Percentiles rank a stretch among this genome's conserved stretches.
Evolutionary conservation across 2,888 invertebrate species (phyloP).

Genomic region (Coremacera marginata): DNA sequence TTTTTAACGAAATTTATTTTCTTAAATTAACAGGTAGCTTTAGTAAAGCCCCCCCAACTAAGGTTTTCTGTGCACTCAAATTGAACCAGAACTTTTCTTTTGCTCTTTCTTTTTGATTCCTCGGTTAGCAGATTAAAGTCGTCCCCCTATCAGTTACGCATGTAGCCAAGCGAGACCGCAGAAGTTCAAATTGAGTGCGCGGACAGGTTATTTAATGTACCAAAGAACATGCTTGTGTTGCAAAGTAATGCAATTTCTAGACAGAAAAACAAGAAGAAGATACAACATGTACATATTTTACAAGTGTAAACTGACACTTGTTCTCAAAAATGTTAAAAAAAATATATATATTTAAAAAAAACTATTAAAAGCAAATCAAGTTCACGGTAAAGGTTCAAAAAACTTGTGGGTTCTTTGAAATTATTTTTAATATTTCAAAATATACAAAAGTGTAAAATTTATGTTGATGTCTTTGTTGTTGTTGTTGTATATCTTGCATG

Average conservation of each 20-base stretch:
- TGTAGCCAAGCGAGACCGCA: constrained; percentile 23
- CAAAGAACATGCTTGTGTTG: neutral
- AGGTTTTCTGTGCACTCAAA: neutral
- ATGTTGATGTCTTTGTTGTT: neutral
- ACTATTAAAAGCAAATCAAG: constrained; percentile 23
- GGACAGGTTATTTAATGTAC: neutral
- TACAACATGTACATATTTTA: too few relatives aligned
- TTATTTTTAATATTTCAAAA: neutral
- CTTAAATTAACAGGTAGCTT: constrained; percentile 12
- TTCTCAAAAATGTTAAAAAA: neutral
- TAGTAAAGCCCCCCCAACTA: neutral
- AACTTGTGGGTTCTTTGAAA: constrained; percentile 2
- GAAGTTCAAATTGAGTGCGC: neutral
- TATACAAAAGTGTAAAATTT: neutral
- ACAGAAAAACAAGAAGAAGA: neutral
- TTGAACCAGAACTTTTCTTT: neutral
- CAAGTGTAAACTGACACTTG: constrained; percentile 26
- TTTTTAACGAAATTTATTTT: neutral
- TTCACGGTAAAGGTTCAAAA: constrained; percentile 29
- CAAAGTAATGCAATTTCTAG: neutral
- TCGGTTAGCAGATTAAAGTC: neutral
- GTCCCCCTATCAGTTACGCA: constrained; percentile 28
- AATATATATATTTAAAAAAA: neutral
- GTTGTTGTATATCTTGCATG: neutral
- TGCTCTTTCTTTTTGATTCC: too few relatives aligned